Base-by-base conservation (phyloP, 2,797 vertebrate species). In the Alosa sapidissima region DNA sequence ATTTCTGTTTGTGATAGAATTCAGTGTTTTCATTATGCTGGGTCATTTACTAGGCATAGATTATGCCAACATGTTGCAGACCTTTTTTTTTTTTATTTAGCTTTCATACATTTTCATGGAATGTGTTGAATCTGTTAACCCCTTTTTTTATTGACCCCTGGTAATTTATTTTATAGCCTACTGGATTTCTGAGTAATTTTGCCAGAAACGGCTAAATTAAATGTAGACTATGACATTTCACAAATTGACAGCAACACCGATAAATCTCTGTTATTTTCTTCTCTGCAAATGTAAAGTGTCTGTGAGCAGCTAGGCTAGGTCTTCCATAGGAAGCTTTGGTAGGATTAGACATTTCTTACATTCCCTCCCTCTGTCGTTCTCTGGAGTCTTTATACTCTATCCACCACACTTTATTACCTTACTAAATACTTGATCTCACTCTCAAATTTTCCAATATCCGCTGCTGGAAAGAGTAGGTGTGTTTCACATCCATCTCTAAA, bases 401-500 rank as follows among this genome's bases (percentile, higher is more conserved):
- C 5, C 16, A 68, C 55, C 16, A 9, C 14, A 51, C 82, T 82
- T 82, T 48, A 60, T 82, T 48, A 45, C 62, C 62, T 49, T 82
- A 81, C 45, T 2, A 21, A 45, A 36, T 75, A 48, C 62, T 51
- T 84, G 83, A 84, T 55, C 72, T 84, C 72, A 84, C 81, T 47
- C 68, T 36, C 55, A 24, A 84, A 84, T 47, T 49, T n/a, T 16
- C 82, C 58, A 58, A 36, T 84, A 65, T 84, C 47, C 55, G 49
- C 62, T 58, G 55, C 45, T 62, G 58, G 36, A 60, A 52, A 68
- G 21, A 41, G 48, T 41, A 58, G 52, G 58, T 81, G 75, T 8
- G 49, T 78, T 86, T 81, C 78, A 60, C 86, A 87, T 89, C 81
- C 82, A 48, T 84, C 16, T 54, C 54, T 13, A 89, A 86, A 85